Conservation (phyloP, 2,113 vertebrate genomes). For the Tautogolabrus adspersus region DNA sequence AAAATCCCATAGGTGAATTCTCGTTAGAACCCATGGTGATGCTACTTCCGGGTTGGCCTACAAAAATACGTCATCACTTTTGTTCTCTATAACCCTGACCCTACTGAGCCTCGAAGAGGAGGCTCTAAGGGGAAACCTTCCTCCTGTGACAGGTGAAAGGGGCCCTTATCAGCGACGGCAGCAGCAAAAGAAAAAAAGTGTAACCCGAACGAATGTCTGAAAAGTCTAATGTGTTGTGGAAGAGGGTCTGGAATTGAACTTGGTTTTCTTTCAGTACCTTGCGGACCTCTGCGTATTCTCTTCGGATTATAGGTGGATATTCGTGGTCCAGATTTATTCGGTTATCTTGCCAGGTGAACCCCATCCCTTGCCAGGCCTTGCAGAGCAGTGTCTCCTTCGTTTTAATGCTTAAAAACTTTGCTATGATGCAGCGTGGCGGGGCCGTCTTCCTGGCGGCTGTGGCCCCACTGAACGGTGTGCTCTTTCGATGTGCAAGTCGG, state of each 20-base stretch:
- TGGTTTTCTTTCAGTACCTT: neutral
- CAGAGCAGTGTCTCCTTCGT: neutral
- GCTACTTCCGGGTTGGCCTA: no score
- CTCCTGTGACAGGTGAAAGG: neutral
- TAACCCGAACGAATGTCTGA: neutral
- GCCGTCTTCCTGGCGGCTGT: neutral
- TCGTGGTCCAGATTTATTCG: neutral
- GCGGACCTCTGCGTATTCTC: no score
- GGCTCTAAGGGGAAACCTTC: no score
- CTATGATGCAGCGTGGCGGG: neutral
- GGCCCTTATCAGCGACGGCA: neutral
- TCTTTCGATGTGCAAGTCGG: neutral
- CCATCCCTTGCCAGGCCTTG: neutral
- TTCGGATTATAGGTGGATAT: neutral
- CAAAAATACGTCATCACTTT: no score
- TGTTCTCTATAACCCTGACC: no score
- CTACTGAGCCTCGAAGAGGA: no score
- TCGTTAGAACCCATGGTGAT: no score
- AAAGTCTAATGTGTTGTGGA: neutral
- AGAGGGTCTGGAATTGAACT: neutral
- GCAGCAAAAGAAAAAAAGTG: neutral
- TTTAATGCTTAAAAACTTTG: neutral
- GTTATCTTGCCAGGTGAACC: neutral
- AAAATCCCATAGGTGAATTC: no score
- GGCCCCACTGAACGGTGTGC: neutral